Conservation (phyloP, 1,140 invertebrate species). For the Hormaphis cornu region DNA sequence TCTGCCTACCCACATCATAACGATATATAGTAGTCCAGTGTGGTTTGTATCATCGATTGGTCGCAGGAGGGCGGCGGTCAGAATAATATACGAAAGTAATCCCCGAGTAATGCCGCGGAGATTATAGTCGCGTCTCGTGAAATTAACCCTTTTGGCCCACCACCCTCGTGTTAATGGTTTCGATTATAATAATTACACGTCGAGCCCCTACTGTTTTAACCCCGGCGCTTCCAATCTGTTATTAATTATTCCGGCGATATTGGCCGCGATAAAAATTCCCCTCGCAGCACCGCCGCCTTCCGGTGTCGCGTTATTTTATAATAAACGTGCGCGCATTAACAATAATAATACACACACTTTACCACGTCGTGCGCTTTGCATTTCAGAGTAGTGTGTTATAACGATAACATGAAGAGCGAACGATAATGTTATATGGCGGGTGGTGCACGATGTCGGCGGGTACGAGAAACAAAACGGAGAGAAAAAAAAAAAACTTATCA, state of each 20-base stretch:
- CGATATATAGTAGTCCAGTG: neutral
- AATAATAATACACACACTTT: too few species aligned
- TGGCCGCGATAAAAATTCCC: neutral
- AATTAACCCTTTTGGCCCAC: conserved; percentile 9
- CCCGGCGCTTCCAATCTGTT: neutral
- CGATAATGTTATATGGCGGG: too few species aligned
- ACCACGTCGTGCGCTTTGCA: too few species aligned
- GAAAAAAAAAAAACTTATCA: too few species aligned
- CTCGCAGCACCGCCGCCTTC: neutral
- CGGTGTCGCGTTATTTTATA: too few species aligned
- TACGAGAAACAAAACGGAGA: too few species aligned
- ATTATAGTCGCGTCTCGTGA: conserved; percentile 6
- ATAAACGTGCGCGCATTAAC: too few species aligned
- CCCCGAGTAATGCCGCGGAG: conserved; percentile 7
- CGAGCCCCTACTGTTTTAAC: neutral
- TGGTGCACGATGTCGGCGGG: too few species aligned
- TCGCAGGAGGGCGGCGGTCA: neutral
- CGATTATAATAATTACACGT: conserved; percentile 28
- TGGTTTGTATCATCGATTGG: conserved; percentile 18
- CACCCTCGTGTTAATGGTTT: conserved; percentile 26
- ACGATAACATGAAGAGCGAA: too few species aligned
- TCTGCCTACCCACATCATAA: neutral
- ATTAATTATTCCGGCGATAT: conserved; percentile 13
- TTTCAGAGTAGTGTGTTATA: too few species aligned
- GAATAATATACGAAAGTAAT: too few species aligned